These are phyloP conservation scores for Pluvianellus socialis DNA, from an alignment of 2,113 vertebrate genomes.

Conservation along the genomic window DNA sequence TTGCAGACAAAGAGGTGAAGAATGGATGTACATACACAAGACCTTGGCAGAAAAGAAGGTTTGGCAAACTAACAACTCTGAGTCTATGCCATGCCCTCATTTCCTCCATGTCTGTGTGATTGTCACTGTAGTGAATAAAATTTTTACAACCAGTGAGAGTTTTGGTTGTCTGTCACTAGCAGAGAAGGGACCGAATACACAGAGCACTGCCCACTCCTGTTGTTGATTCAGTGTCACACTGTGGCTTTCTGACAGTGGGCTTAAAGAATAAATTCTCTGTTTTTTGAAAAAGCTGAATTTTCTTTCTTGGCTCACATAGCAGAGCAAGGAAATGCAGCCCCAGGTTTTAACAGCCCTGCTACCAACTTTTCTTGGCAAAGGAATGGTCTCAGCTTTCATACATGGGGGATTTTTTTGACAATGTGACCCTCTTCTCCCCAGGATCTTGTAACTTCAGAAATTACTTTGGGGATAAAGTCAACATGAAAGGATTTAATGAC, in stretches of 20 bases:
- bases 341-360: not conserved
- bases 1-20: not conserved
- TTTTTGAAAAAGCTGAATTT: not conserved
- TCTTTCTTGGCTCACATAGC: not conserved
- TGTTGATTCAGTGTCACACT: not conserved
- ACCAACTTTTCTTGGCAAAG: not conserved
- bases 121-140: not conserved
- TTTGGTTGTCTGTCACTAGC: not conserved
- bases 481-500: not conserved
- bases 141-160: not conserved
- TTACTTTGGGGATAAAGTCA: not conserved
- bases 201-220: not conserved
- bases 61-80: not conserved
- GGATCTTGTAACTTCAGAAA: not conserved
- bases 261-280: not conserved
- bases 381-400: not conserved
- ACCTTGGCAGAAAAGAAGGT: not conserved
- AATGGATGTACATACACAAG: not conserved
- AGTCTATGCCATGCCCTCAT: not conserved
- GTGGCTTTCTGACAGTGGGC: not conserved
- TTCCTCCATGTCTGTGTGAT: not conserved
- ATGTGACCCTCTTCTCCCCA: not conserved
- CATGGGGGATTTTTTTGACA: not conserved
- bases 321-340: not conserved
- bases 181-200: not conserved